Evolutionary conservation across 2,888 invertebrate species (phyloP).

Genomic region (Hoplodrina blanda): DNA sequence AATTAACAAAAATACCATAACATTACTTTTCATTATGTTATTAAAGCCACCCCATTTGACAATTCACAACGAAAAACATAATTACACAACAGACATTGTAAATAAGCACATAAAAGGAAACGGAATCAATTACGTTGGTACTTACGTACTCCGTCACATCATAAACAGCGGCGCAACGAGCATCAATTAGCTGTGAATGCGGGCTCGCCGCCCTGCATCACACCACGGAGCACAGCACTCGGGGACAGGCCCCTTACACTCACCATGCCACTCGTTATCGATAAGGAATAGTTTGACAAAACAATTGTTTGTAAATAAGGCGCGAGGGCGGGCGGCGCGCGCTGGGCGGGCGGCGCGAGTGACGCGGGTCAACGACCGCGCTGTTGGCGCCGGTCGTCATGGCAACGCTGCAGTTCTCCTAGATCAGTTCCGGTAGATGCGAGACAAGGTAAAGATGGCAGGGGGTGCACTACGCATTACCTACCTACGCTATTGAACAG

Average conservation of each 20-base stretch:
- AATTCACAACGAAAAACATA: not conserved
- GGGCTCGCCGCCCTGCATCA: conserved; percentile 37
- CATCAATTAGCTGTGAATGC: not conserved
- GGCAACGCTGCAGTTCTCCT: conserved; percentile 70
- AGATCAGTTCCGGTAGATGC: conserved; percentile 53
- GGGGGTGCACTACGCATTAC: not conserved
- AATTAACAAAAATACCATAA: conserved; percentile 4
- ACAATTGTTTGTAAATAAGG: conserved; percentile 73
- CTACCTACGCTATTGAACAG: too few species aligned
- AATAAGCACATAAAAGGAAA: conserved; percentile 14
- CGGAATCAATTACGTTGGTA: conserved; percentile 18
- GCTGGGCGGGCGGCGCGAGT: conserved; percentile 73
- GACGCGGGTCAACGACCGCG: conserved; percentile 74
- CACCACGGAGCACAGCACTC: conserved; percentile 22
- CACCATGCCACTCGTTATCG: conserved; percentile 57
- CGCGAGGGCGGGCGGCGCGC: conserved; percentile 70
- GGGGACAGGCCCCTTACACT: conserved; percentile 36
- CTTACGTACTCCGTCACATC: conserved; percentile 40
- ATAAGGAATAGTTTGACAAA: conserved; percentile 59
- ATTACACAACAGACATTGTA: not conserved
- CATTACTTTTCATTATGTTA: not conserved
- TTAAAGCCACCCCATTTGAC: not conserved
- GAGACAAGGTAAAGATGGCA: conserved; percentile 18
- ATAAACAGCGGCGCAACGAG: conserved; percentile 9
- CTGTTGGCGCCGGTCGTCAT: conserved; percentile 76